phyloP scores from a whole-genome alignment of 2,888 invertebrate species.

The Itoplectis maculator region DNA sequence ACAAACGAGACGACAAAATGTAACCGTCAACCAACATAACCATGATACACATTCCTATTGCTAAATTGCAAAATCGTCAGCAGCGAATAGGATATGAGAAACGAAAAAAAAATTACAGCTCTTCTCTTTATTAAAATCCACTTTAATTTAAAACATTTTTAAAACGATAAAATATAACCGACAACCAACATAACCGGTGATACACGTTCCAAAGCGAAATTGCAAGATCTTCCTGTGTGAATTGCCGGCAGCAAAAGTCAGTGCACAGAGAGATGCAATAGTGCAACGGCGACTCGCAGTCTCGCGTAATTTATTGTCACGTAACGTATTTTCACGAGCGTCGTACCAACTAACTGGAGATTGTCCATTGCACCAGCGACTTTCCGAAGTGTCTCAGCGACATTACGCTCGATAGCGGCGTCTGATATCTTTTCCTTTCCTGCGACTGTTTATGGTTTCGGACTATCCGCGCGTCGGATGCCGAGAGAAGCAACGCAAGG shows the following conservation, averaged over 20 bases:
- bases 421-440: conserved; percentile 33
- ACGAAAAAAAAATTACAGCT: neutral
- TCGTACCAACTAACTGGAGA: conserved; percentile 19
- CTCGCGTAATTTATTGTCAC: conserved; percentile 60
- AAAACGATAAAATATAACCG: neutral
- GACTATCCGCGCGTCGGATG: conserved; percentile 38
- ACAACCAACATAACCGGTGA: neutral
- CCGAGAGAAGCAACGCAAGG: conserved; percentile 17
- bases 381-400: conserved; percentile 32
- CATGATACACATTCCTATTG: no score
- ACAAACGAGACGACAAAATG: no score
- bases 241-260: neutral
- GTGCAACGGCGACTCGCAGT: conserved; percentile 7
- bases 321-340: conserved; percentile 50
- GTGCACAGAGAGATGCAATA: conserved; percentile 30
- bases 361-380: conserved; percentile 35
- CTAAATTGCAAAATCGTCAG: no score
- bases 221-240: conserved; percentile 22
- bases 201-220: conserved; percentile 9
- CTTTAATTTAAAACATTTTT: no score
- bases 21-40: no score
- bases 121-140: neutral
- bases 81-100: no score
- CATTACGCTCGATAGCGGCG: conserved; percentile 6
- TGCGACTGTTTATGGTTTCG: conserved; percentile 57